Evolutionary conservation across 2,888 invertebrate genomes (phyloP).

Genomic region (Zaprionus bogoriensis): DNA sequence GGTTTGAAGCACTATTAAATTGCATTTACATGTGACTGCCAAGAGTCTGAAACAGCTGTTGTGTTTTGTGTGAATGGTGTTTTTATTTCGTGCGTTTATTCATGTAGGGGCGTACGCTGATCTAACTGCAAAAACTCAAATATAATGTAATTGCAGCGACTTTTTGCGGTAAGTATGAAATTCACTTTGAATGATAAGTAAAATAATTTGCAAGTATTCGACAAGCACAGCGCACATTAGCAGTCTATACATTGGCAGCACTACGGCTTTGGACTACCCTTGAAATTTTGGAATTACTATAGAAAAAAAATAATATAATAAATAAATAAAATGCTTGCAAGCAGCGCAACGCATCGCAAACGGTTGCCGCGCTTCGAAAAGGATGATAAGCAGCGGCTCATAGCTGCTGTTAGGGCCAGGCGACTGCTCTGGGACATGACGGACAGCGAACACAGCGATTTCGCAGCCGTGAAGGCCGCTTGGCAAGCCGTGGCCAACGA

Average conservation of each 20-base stretch:
- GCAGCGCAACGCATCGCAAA: constrained; percentile 7
- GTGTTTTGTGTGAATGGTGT: constrained; percentile 30
- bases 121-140: constrained; percentile 1
- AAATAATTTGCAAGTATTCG: neutral
- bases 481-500: constrained; percentile 36
- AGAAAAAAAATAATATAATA: neutral
- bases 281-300: neutral
- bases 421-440: constrained; percentile 39
- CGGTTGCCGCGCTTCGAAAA: constrained; percentile 24
- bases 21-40: constrained; percentile 6
- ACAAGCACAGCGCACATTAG: no score
- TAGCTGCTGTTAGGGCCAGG: constrained; percentile 26
- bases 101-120: constrained; percentile 31
- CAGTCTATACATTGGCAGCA: no score
- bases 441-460: constrained; percentile 37
- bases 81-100: constrained; percentile 6
- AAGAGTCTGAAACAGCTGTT: constrained; percentile 31
- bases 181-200: neutral
- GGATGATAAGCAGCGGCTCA: constrained; percentile 32
- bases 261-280: no score
- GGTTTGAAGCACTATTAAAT: constrained; percentile 5
- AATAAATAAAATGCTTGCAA: neutral
- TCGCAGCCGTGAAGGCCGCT: constrained; percentile 23
- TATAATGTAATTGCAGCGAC: neutral
- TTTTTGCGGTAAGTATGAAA: neutral